Base-by-base conservation (phyloP, 30 jellyfish, hydroid and myxozoan species). In the Kudoa iwatai region DNA sequence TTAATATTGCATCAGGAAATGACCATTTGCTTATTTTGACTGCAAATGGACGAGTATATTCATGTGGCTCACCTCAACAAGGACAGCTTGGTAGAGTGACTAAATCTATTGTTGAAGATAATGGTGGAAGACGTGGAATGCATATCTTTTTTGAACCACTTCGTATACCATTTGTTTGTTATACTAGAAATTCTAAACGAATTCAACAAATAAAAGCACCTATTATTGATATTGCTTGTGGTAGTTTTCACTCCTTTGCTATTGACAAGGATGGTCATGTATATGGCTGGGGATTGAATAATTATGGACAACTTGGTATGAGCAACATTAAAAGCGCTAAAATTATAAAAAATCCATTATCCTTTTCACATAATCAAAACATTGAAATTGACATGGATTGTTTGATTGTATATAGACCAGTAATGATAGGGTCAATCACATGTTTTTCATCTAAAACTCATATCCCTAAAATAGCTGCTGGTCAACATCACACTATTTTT, bases 281-380 rank as follows among this genome's bases (percentile, higher is more conserved):
- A 10, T 81, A 60, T 39, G 89, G 83, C 10, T 81, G 99, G 99
- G 99, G 99, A 20, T 56, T 81, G 33, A 81, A 81, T 31, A 81
- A 81, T 61, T 64, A 82, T 59, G 99, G 99, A 24, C 99, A 81
- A 41, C 68, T 81, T 20, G n/a, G n/a, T n/a, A n/a, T n/a, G n/a
- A n/a, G n/a, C n/a, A n/a, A n/a, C n/a, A n/a, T n/a, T n/a, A n/a
- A n/a, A n/a, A n/a, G n/a, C n/a, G n/a, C n/a, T n/a, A n/a, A n/a
- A n/a, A n/a, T n/a, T n/a, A n/a, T n/a, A n/a, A n/a, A n/a, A n/a
- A n/a, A n/a, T n/a, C n/a, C n/a, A n/a, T n/a, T n/a, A n/a, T n/a
- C n/a, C n/a, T n/a, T n/a, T n/a, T n/a, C n/a, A n/a, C n/a, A n/a
- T n/a, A n/a, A n/a, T n/a, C n/a, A n/a, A n/a, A n/a, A n/a, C n/a